Conservation (phyloP, 2,113 vertebrate species). For the Petrocephalus zakoni region DNA sequence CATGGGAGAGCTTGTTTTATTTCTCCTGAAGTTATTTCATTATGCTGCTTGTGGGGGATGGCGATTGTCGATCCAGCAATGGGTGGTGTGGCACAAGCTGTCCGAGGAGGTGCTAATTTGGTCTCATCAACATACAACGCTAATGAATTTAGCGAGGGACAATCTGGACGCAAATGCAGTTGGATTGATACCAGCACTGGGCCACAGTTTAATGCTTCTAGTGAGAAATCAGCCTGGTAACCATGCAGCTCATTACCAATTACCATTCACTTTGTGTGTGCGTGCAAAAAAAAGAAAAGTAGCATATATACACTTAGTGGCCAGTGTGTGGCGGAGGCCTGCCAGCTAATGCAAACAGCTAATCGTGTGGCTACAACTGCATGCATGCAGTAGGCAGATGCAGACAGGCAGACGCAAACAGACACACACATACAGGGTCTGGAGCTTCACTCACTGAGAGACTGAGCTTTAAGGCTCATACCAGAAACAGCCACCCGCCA, state of each 20-base stretch:
- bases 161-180: background rate
- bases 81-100: constrained; percentile 47
- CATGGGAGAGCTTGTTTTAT: background rate
- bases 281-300: background rate
- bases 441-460: background rate
- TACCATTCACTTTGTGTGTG: background rate
- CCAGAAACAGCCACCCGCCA: background rate
- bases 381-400: background rate
- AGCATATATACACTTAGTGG: background rate
- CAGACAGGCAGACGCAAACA: too few relatives aligned
- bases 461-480: background rate
- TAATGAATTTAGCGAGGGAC: constrained; percentile 15
- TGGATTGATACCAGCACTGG: background rate
- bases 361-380: background rate
- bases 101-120: constrained; percentile 32
- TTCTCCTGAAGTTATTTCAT: background rate
- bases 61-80: constrained; percentile 38
- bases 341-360: background rate
- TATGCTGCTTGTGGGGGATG: background rate
- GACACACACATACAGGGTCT: background rate
- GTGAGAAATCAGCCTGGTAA: background rate
- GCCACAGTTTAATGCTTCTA: background rate
- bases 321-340: background rate
- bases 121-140: constrained; percentile 23
- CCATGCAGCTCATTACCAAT: background rate